Conservation (phyloP, 2,113 vertebrate genomes). For the Cavia aperea region DNA sequence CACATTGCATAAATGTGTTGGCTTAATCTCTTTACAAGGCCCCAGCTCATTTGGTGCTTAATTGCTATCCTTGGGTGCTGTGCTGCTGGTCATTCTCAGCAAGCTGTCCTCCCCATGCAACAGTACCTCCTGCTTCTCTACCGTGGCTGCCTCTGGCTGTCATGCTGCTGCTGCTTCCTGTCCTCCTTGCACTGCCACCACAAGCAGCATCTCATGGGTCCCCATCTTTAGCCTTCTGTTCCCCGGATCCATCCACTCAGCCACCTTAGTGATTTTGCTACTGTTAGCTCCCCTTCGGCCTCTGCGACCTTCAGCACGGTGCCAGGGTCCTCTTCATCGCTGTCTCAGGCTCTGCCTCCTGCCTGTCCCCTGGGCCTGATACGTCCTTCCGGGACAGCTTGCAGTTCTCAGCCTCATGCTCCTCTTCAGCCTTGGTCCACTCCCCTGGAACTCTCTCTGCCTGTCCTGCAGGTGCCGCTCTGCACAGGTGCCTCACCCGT, state of each 20-base stretch:
- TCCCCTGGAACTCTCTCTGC: not conserved
- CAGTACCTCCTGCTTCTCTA: accelerated
- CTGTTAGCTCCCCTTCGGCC: not conserved
- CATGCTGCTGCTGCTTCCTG: not conserved
- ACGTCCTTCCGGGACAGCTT: not conserved
- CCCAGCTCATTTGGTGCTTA: not conserved
- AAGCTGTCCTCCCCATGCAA: accelerated
- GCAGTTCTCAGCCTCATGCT: not conserved
- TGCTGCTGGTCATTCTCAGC: not conserved
- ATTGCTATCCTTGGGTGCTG: accelerated
- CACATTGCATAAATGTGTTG: accelerated
- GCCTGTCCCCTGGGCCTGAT: accelerated
- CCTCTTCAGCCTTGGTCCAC: not conserved
- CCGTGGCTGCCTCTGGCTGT: not conserved
- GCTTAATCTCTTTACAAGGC: not conserved
- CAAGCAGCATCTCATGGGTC: too few relatives aligned
- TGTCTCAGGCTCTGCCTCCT: not conserved
- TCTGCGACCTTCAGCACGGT: too few relatives aligned
- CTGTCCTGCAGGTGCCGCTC: not conserved
- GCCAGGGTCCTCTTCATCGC: not conserved
- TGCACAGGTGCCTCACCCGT: accelerated
- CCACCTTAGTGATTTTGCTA: not conserved
- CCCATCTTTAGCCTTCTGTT: not conserved
- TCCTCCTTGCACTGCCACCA: not conserved
- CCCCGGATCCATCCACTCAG: not conserved